A percentile compares a stretch with the other conserved stretches of the same genome.
Conservation (phyloP, 2,797 vertebrate genomes). For the Heteromormyrus szaboi region DNA sequence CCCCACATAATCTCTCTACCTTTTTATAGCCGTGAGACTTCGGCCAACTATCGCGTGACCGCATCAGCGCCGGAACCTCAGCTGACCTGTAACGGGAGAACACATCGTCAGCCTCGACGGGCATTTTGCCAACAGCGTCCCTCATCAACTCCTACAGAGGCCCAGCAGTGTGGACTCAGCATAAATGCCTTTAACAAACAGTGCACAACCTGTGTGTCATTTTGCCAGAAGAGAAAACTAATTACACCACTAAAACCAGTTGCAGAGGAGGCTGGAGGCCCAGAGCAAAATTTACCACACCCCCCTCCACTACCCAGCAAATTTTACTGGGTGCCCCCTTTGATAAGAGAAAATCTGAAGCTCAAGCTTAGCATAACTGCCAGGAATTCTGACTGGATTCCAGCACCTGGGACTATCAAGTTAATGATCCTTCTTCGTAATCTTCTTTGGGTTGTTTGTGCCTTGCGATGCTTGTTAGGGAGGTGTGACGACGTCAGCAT, state of each 20-base stretch:
- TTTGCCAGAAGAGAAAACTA: background rate
- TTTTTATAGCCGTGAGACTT: background rate
- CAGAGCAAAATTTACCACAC: background rate
- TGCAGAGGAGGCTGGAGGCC: background rate
- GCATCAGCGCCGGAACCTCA: background rate
- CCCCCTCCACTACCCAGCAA: background rate
- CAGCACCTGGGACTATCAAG: background rate
- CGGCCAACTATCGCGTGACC: background rate
- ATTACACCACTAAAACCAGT: background rate
- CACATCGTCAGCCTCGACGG: background rate
- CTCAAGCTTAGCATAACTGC: background rate
- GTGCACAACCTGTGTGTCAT: background rate
- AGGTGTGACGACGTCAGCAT: background rate
- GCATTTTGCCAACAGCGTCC: background rate
- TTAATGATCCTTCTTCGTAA: background rate
- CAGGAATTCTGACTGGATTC: background rate
- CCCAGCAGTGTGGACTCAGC: background rate
- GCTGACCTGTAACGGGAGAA: background rate
- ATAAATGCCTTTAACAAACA: background rate
- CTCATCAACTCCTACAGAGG: background rate
- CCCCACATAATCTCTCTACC: background rate
- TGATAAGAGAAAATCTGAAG: background rate
- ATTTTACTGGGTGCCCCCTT: background rate
- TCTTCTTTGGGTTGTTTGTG: background rate
- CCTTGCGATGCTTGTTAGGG: background rate